phyloP scores from a whole-genome alignment of 1,140 invertebrate species.

The Cotesia glomerata region DNA sequence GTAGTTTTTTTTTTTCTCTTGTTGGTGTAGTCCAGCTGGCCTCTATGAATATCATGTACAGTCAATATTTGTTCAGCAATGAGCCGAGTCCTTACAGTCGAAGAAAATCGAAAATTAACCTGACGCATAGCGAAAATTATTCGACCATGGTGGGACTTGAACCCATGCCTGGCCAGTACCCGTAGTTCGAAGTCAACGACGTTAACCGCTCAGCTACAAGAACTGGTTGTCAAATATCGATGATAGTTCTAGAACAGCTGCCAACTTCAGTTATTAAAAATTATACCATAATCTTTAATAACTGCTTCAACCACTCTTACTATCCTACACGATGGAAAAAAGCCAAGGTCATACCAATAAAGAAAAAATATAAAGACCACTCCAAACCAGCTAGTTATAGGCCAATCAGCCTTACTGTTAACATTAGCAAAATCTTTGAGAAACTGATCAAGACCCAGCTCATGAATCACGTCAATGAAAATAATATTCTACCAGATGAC shows the following conservation, averaged over 20 bases:
- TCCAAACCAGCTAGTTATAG: slow-evolving; percentile 29
- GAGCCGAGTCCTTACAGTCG: too few relatives aligned
- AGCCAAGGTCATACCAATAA: slow-evolving; percentile 36
- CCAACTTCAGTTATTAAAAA: not conserved
- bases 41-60: too few relatives aligned
- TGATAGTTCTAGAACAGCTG: not conserved
- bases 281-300: slow-evolving; percentile 27
- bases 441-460: not conserved
- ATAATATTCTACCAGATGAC: slow-evolving; percentile 3
- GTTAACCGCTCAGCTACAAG: too few relatives aligned
- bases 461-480: not conserved
- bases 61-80: too few relatives aligned
- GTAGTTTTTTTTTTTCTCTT: too few relatives aligned
- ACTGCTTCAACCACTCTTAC: slow-evolving; percentile 28
- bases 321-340: slow-evolving; percentile 36
- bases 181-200: too few relatives aligned
- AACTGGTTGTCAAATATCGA: too few relatives aligned
- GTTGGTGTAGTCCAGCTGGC: too few relatives aligned
- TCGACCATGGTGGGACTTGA: too few relatives aligned
- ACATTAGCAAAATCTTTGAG: slow-evolving; percentile 32
- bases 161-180: too few relatives aligned
- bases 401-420: slow-evolving; percentile 37
- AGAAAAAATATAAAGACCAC: slow-evolving; percentile 36
- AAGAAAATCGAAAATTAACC: too few relatives aligned
- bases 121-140: too few relatives aligned